phyloP scores from a whole-genome alignment of 2,888 invertebrate genomes.

The Conomelus anceps region DNA sequence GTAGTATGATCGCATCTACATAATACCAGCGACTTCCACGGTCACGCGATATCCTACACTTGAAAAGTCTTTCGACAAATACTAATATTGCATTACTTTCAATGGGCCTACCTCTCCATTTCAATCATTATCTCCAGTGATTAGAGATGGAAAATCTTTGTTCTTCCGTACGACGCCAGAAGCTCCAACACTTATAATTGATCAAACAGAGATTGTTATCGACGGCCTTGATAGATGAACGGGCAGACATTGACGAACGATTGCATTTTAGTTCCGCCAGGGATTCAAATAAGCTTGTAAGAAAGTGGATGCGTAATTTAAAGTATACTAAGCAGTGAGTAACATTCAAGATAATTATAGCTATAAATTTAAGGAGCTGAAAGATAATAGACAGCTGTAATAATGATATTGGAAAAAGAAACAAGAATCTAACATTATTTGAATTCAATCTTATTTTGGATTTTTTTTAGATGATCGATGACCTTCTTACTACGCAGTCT shows the following conservation, averaged over 20 bases:
- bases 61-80: not conserved
- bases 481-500: too few species aligned
- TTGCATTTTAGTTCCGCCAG: not conserved
- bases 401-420: too few species aligned
- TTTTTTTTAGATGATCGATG: too few species aligned
- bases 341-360: too few species aligned
- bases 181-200: not conserved
- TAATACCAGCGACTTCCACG: not conserved
- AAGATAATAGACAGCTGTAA: too few species aligned
- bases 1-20: not conserved
- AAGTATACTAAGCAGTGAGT: too few species aligned
- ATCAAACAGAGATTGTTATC: not conserved
- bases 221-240: not conserved
- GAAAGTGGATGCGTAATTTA: not conserved
- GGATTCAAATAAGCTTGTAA: not conserved
- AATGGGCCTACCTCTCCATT: not conserved
- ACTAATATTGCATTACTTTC: not conserved
- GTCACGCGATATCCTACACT: not conserved
- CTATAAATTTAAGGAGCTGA: too few species aligned
- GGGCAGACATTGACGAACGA: not conserved
- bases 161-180: not conserved
- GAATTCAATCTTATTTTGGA: too few species aligned
- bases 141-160: not conserved
- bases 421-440: too few species aligned
- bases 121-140: not conserved